phyloP scores from a whole-genome alignment of 2,888 invertebrate genomes.

The Cartodere bifasciata region DNA sequence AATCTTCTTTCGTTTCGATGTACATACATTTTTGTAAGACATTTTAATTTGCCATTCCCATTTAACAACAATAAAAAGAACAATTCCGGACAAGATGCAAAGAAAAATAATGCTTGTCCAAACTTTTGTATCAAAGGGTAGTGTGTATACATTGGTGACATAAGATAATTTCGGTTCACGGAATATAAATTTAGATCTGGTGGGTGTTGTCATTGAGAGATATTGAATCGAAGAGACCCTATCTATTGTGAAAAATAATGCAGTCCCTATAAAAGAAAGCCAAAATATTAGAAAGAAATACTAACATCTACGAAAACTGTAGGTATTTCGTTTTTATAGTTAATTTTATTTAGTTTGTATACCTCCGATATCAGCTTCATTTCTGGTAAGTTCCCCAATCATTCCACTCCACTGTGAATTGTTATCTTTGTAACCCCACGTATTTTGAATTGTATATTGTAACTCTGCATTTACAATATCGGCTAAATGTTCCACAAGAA shows the following conservation, averaged over 20 bases:
- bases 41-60: slow-evolving; percentile 31
- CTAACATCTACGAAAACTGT: not conserved
- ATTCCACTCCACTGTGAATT: slow-evolving; percentile 49
- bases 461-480: slow-evolving; percentile 46
- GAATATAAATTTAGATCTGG: slow-evolving; percentile 57
- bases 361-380: slow-evolving; percentile 51
- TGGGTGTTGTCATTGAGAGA: slow-evolving; percentile 53
- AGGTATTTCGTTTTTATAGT: not conserved
- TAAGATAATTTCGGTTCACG: slow-evolving; percentile 57
- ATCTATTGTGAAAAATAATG: slow-evolving; percentile 50
- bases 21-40: slow-evolving; percentile 4
- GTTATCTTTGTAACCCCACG: slow-evolving; percentile 50
- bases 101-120: slow-evolving; percentile 46
- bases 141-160: slow-evolving; percentile 54
- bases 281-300: not conserved
- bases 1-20: slow-evolving; percentile 1
- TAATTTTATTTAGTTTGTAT: slow-evolving; percentile 4
- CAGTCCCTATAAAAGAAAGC: slow-evolving; percentile 40
- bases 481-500: slow-evolving; percentile 42
- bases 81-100: slow-evolving; percentile 35
- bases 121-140: slow-evolving; percentile 54
- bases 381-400: slow-evolving; percentile 46
- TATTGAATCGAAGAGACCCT: slow-evolving; percentile 50
- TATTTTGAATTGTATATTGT: slow-evolving; percentile 38
- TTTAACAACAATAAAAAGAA: slow-evolving; percentile 30